Percentiles rank a stretch among this genome's conserved stretches.
Evolutionary conservation across 2,113 vertebrate species (phyloP).

Genomic region (Spea multiplicata): DNA sequence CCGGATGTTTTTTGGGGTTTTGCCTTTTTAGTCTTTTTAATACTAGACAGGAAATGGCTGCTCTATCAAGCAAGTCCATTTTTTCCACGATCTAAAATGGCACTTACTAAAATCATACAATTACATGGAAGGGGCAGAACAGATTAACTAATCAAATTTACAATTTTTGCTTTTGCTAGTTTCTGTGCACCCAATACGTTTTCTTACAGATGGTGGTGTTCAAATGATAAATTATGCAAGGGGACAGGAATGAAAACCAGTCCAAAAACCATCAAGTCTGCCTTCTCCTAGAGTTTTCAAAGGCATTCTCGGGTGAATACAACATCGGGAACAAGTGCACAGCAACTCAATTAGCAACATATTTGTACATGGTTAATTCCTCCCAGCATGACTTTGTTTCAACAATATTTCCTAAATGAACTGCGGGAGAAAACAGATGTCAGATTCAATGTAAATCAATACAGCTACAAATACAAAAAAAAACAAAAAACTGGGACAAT

Average conservation of each 20-base stretch:
- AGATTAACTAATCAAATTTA: too few species aligned
- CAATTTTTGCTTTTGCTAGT: too few species aligned
- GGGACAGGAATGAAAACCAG: not conserved
- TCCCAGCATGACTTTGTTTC: not conserved
- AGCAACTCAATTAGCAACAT: slow-evolving; percentile 8
- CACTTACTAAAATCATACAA: too few species aligned
- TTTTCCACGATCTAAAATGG: too few species aligned
- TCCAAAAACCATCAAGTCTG: not conserved
- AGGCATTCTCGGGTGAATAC: not conserved
- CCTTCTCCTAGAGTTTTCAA: not conserved
- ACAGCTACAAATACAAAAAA: too few species aligned
- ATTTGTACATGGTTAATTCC: slow-evolving; percentile 1
- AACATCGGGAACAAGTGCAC: not conserved
- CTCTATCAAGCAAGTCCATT: too few species aligned
- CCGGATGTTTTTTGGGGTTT: too few species aligned
- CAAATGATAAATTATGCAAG: not conserved
- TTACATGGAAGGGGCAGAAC: too few species aligned
- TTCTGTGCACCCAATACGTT: too few species aligned
- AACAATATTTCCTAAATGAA: not conserved
- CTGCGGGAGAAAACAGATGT: not conserved
- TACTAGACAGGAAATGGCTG: too few species aligned
- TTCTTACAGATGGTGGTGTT: not conserved
- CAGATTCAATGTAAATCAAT: not conserved
- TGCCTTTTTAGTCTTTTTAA: too few species aligned
- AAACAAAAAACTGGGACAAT: too few species aligned